Evolutionary conservation across 2,888 invertebrate genomes (phyloP).

Genomic region (Catocala nupta): DNA sequence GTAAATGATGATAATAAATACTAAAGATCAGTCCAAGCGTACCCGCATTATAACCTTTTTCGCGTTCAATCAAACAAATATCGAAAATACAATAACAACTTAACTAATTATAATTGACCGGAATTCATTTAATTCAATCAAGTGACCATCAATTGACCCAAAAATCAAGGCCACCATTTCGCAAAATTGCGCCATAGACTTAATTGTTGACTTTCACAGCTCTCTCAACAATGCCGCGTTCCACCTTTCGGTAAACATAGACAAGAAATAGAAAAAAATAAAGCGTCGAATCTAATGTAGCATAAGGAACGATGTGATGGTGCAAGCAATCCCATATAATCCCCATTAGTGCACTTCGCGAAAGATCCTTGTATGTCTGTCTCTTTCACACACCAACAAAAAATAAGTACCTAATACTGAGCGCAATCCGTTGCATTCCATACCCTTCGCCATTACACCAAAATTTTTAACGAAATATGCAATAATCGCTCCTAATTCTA

Average conservation of each 20-base stretch:
- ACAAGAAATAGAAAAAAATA: constrained; percentile 50
- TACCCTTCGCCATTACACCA: constrained; percentile 71
- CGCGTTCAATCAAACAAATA: constrained; percentile 13
- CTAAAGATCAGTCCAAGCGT: background rate
- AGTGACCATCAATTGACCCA: constrained; percentile 45
- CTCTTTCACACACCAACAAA: constrained; percentile 80
- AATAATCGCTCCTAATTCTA: constrained; percentile 33
- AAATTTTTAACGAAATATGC: constrained; percentile 45
- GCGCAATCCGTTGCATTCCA: constrained; percentile 84
- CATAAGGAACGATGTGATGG: constrained; percentile 66
- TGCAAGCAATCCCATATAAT: constrained; percentile 76
- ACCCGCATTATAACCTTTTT: background rate
- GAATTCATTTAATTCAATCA: constrained; percentile 19
- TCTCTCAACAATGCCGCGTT: constrained; percentile 39
- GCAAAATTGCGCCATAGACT: constrained; percentile 43
- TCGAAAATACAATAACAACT: constrained; percentile 16
- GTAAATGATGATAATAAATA: too few species aligned
- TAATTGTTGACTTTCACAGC: constrained; percentile 51
- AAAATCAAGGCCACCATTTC: constrained; percentile 42
- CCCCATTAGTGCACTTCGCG: constrained; percentile 83
- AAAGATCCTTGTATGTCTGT: constrained; percentile 68
- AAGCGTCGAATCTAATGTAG: constrained; percentile 58
- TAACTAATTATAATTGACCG: constrained; percentile 16
- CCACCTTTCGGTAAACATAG: constrained; percentile 45
- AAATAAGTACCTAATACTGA: constrained; percentile 81